A percentile compares a stretch with the other conserved stretches of the same genome.
These are phyloP conservation scores for Syrphus vitripennis DNA, from an alignment of 2,888 invertebrate species.

Conservation along the genomic window DNA sequence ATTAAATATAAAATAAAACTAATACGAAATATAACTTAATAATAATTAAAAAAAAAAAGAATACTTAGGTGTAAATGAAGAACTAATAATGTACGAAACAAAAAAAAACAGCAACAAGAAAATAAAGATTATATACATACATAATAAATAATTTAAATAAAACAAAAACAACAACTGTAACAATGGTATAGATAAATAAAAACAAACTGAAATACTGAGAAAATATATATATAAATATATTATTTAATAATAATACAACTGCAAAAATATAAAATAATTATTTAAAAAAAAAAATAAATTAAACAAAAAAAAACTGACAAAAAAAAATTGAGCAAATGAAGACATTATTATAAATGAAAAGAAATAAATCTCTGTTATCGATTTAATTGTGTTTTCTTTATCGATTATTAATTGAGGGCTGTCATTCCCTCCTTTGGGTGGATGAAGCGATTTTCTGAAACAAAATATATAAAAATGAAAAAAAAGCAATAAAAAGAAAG, in stretches of 20 bases:
- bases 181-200: constrained; percentile 32
- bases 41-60: constrained; percentile 34
- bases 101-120: constrained; percentile 62
- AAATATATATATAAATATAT: constrained; percentile 57
- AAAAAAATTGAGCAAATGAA: constrained; percentile 62
- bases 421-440: no score
- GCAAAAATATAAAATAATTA: constrained; percentile 54
- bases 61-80: constrained; percentile 56
- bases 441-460: background rate
- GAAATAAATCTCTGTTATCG: constrained; percentile 71
- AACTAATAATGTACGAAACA: constrained; percentile 77
- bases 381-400: constrained; percentile 51
- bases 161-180: constrained; percentile 40
- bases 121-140: constrained; percentile 13
- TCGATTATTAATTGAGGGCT: no score
- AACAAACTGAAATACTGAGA: constrained; percentile 23
- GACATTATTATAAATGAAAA: constrained; percentile 66
- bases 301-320: constrained; percentile 38
- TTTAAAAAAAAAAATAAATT: constrained; percentile 19
- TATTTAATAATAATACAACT: constrained; percentile 71
- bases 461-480: no score
- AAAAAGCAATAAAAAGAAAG: no score
- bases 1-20: constrained; percentile 62
- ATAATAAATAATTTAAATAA: constrained; percentile 39
- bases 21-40: constrained; percentile 73